Conservation (phyloP, 2,113 vertebrate genomes). For the Kryptolebias marmoratus region DNA sequence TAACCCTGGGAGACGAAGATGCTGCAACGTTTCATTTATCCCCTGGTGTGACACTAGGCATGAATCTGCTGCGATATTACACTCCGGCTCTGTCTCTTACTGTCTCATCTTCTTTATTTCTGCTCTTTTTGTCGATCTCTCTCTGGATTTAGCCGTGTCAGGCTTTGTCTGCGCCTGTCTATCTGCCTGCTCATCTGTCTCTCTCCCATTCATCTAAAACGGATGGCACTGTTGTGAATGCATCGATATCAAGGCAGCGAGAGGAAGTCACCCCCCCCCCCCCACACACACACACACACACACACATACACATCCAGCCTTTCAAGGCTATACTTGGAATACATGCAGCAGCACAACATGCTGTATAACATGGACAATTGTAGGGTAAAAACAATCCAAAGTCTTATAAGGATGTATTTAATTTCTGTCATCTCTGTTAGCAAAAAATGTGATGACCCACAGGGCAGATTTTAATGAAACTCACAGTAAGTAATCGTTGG, state of each 20-base stretch:
- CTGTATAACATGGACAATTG: slow-evolving; percentile 38
- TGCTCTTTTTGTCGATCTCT: slow-evolving; percentile 45
- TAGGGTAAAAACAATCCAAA: slow-evolving; percentile 19
- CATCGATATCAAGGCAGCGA: slow-evolving; percentile 52
- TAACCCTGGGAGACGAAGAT: slow-evolving; percentile 58
- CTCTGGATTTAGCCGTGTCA: slow-evolving; percentile 60
- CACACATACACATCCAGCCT: not conserved
- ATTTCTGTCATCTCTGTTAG: not conserved
- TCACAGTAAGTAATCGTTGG: no score
- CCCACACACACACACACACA: no score
- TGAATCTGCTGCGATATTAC: slow-evolving; percentile 62
- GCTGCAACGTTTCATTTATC: slow-evolving; percentile 50
- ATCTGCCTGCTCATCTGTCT: slow-evolving; percentile 59
- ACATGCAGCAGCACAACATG: slow-evolving; percentile 18
- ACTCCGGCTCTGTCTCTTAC: slow-evolving; percentile 51
- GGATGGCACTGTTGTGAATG: slow-evolving; percentile 41
- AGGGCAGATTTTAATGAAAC: no score
- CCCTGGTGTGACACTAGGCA: slow-evolving; percentile 57
- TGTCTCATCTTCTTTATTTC: slow-evolving; percentile 55
- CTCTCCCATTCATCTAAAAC: slow-evolving; percentile 42
- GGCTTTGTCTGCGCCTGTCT: slow-evolving; percentile 63
- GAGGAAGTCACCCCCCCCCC: slow-evolving; percentile 37
- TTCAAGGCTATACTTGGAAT: slow-evolving; percentile 41
- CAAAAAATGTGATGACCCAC: no score
- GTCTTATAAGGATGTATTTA: slow-evolving; percentile 19